Base-by-base conservation (phyloP, 2,113 vertebrate genomes). In the Campylorhamphus procurvoides region DNA sequence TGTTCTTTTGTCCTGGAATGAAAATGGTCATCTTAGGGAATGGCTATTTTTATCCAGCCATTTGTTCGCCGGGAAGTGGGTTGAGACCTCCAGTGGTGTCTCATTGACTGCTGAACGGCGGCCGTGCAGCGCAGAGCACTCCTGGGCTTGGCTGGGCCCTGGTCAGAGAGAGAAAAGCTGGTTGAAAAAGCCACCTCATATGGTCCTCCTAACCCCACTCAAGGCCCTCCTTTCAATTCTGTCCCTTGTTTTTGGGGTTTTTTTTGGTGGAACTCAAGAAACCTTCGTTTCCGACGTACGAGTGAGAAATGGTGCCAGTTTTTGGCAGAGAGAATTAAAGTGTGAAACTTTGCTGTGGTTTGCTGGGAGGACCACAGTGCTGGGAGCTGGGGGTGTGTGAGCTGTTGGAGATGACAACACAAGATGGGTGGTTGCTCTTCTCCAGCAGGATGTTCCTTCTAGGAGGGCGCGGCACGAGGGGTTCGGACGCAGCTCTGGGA, bases 21-120 rank as follows among this genome's bases (percentile, higher is more conserved):
- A 84, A 94, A 94, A 93, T 93, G 83, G 86, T 94, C 6, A 3
- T 95, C 94, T 92, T 92, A 95, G 95, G 94, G 95, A 94, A 96
- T 87, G 80, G 94, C 94, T 95, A 92, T 94, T 97, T 96, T 94
- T 96, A 52, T 75, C 87, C 93, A 87, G 56, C n/a, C 87, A 37
- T 97, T 94, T 89, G 81, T 94, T 95, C 84, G 7, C 81, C 31
- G 62, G 60, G 96, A 95, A 89, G 81, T 89, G 81, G 89, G 84
- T 84, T 95, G 94, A 84, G 94, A 92, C 84, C 91, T 89, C 89
- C 69, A 89, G 89, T 94, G 56, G 95, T 2, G 22, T 87, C 5
- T 94, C 62, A 39, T 9, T 89, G 93, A 81, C 91, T 91, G 94
- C 84, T 68, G 6, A 89, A 64, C 44, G 68, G 89, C 64, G 47